Evolutionary conservation across 2,797 vertebrate genomes (phyloP), one percentile per base, ranked within the genome.

Genomic region (Morus bassanus): DNA sequence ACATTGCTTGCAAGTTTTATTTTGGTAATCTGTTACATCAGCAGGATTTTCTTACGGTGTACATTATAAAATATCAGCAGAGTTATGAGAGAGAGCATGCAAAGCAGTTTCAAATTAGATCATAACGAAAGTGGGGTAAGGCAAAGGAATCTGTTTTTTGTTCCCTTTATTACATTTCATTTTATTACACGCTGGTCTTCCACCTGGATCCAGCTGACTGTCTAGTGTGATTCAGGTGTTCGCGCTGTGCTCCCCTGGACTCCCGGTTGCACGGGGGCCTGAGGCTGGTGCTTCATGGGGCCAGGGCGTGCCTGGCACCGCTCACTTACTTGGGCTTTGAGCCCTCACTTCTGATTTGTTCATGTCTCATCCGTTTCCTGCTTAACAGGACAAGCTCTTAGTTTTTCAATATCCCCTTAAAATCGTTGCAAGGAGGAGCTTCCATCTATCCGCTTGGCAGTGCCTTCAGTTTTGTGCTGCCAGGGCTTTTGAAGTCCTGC

Each of bases 191-290:
- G 3, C 27, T 18, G 19, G 11, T 85, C 41, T 82, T 76, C 53
- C 0, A 2, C 28, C 18, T 61, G 41, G 41, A n/a, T 86, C 30
- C 31, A 60, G 41, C 45, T 51, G 63, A 6, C 53, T 21, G 10
- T 23, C 35, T n/a, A 9, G 18, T 23, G 46, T 46, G 33, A 10
- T 28, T 59, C 13, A 54, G 74, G 56, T 73, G 53, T 41, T n/a
- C 41, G 43, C 18, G 37, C 70, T 2, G 0, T 17, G 50, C 21
- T 35, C 18, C 53, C 15, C 19, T 18, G 43, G 10, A 11, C 48
- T 35, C 24, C 56, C 18, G n/a, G 14, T 7, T 64, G 23, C 0
- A 0, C 0, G 1, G 12, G 5, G 25, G 6, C 18, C 48, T 23
- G 56, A 45, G 22, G 53, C 9, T 35, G 84, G 21, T 24, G 11